These are phyloP conservation scores for Cotesia congregata DNA, from an alignment of 2,888 invertebrate genomes.

Conservation along the genomic window DNA sequence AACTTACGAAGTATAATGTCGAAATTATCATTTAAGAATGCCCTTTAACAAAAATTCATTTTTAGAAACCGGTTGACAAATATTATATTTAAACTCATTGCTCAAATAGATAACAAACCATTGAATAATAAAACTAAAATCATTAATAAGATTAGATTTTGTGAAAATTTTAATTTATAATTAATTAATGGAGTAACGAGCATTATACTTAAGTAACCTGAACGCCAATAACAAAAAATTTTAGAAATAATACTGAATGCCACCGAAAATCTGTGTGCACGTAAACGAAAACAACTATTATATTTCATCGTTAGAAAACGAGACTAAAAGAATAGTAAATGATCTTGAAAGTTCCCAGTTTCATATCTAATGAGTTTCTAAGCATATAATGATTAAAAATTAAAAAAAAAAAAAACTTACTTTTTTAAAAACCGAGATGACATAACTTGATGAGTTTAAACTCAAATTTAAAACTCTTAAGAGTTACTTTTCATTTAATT, in stretches of 20 bases:
- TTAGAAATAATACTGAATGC: not conserved
- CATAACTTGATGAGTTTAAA: conserved; percentile 59
- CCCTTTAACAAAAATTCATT: no score
- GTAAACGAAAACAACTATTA: not conserved
- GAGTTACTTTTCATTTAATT: conserved; percentile 63
- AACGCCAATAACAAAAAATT: not conserved
- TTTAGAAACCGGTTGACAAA: no score
- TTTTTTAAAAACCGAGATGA: conserved; percentile 54
- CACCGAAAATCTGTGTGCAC: not conserved
- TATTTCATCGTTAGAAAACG: not conserved
- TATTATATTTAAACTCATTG: no score
- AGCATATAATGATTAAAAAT: not conserved
- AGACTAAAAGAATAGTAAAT: not conserved
- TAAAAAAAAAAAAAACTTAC: conserved; percentile 54
- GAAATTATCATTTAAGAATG: no score
- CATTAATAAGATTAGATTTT: no score
- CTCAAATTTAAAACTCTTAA: conserved; percentile 57
- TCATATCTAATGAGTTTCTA: not conserved
- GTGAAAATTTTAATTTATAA: no score
- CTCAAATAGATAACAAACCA: no score
- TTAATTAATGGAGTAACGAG: not conserved
- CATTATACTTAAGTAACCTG: not conserved
- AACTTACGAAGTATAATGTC: no score
- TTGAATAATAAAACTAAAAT: no score
- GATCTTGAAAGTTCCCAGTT: not conserved